Percentiles rank a stretch among this genome's conserved stretches.
phyloP scores from a whole-genome alignment of 2,888 invertebrate genomes.

The Orchestes rusci region DNA sequence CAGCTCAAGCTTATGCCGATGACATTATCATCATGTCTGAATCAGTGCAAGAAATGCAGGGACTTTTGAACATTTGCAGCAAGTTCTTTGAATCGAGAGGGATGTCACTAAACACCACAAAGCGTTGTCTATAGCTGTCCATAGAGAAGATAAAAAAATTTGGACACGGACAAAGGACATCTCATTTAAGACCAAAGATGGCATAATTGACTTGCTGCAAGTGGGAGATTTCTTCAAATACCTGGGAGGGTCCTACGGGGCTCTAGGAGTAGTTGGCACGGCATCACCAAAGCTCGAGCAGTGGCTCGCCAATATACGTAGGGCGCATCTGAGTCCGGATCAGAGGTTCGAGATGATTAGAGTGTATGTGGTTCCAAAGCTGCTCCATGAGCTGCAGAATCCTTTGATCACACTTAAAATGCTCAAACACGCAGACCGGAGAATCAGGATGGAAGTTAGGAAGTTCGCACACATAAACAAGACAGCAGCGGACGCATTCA shows the following conservation, averaged over 20 bases:
- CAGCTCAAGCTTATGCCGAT: conserved; percentile 18
- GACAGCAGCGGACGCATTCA: conserved; percentile 6
- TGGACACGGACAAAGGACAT: too few relatives aligned
- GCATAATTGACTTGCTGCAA: conserved; percentile 6
- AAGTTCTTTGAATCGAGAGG: conserved; percentile 11
- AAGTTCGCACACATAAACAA: conserved; percentile 3
- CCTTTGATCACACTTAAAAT: neutral
- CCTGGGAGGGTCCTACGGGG: conserved; percentile 3
- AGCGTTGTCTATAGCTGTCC: conserved; percentile 8
- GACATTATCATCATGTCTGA: conserved; percentile 16
- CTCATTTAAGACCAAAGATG: too few relatives aligned
- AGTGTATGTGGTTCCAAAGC: conserved; percentile 1
- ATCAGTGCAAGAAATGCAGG: neutral
- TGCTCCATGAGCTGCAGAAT: conserved; percentile 7
- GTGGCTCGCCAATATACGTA: neutral
- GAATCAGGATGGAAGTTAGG: conserved; percentile 4
- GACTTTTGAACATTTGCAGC: neutral
- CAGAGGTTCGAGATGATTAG: conserved; percentile 6
- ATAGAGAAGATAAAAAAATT: neutral
- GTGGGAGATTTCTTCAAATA: too few relatives aligned
- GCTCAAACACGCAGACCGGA: conserved; percentile 5
- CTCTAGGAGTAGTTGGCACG: neutral
- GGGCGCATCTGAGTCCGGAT: conserved; percentile 5
- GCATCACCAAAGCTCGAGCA: neutral
- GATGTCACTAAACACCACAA: conserved; percentile 7